Evolutionary conservation across 2,888 invertebrate species (phyloP), one percentile per base, ranked within the genome.

Genomic region (Cotesia congregata): DNA sequence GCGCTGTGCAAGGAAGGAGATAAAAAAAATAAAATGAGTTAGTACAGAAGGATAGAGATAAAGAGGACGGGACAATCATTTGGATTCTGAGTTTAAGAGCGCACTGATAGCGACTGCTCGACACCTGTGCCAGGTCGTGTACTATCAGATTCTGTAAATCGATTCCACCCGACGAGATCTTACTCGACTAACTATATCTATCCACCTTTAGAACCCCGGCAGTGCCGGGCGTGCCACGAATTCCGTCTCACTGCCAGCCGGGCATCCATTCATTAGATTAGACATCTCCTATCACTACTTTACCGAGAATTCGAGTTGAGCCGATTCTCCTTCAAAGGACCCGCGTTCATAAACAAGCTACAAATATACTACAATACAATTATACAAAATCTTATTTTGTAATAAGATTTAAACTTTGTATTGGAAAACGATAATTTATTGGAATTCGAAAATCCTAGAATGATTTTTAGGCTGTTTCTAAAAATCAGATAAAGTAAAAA

Each of bases 241-340:
- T 84, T 84, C 82, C 84, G 83, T 85, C 85, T 85, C 85, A 77
- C 67, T 73, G 79, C 74, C 79, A 80, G 79, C 50, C 41, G 15
- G 40, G 5, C 50, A 17, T 40, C 17, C 40, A 12, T 59, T 50
- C 41, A 15, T 30, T 50, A 60, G 41, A 20, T 30, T 70, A 50
- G 9, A 41, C 20, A 59, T 30, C 50, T 39, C 9, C 15, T 67
- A 7, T 41, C 41, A 41, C n/a, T 30, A 30, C 12, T 50, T 12
- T 50, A 50, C 50, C 7, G 12, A 50, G 50, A 50, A 50, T 50
- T 50, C 50, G 12, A 50, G 50, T 12, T 12, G 12, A 50, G 50
- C 50, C 50, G 12, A 50, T 50, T 50, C 12, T 50, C 12, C 50
- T 50, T 50, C 50, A 50, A 50, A 50, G 9, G 12, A 50, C 12